Base-by-base conservation (phyloP, 2,797 vertebrate genomes). In the Dendrocincla fuliginosa region DNA sequence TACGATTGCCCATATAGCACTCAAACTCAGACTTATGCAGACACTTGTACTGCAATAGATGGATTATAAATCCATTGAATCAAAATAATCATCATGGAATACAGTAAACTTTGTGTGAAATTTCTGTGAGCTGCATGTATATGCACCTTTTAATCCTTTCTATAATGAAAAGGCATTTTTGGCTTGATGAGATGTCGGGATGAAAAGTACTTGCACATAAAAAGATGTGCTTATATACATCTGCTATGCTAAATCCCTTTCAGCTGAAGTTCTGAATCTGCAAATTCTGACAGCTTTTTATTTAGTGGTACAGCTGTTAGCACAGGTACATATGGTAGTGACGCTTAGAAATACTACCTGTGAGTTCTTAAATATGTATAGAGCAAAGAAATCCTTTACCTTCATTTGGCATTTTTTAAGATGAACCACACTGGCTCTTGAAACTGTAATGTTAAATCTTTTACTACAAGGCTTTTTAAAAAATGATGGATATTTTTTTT, bases 251-350 rank as follows among this genome's bases (percentile, higher is more conserved):
- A 95, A 96, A 97, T 97, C 84, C 77, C 74, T 76, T 90, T 93
- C 81, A 95, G 71, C 69, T 94, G 73, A 96, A 89, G 77, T 97
- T 97, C 94, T 97, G 96, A 97, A 94, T 97, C 80, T 97, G 86
- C 90, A 88, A 68, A 55, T 84, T 78, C 47, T 95, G 95, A 84
- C 90, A 96, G 79, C 69, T 95, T 95, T 96, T 94, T 93, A 93
- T 97, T 96, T 87, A 84, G 92, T 87, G 71, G 30, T 79, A 24
- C 60, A 94, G 87, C 81, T 95, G 82, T 91, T 95, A 91, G 92
- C 52, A 64, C 81, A 86, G 73, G 78, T 95, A 64, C 78, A 80
- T 96, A 91, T 70, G 76, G 84, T 81, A 86, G 86, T 1, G 4
- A 50, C 93, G 68, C 91, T 95, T 93, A 94, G 85, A 96, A 97